Conservation (phyloP, 2,888 invertebrate genomes). For the Hydropsyche betteni region DNA sequence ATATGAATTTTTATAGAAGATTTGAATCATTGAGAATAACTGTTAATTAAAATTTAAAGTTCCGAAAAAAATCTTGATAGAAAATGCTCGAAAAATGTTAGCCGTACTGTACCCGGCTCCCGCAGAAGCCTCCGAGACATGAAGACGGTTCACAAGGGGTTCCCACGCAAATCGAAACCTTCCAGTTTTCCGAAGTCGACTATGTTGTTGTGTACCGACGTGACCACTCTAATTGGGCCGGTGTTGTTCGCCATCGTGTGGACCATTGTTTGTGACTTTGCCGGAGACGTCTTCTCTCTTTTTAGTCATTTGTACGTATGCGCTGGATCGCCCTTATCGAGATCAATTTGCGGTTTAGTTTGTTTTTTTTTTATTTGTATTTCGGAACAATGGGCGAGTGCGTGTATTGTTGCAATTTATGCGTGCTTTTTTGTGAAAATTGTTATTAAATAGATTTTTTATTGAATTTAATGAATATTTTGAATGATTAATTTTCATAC, state of each 20-base stretch:
- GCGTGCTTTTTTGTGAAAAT: no score
- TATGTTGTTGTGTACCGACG: conserved; percentile 37
- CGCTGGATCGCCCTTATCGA: neutral
- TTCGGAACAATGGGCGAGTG: conserved; percentile 1
- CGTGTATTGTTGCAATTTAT: neutral
- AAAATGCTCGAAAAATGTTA: neutral
- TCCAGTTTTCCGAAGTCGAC: conserved; percentile 35
- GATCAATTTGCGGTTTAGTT: conserved; percentile 10
- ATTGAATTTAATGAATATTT: no score
- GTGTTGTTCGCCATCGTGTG: conserved; percentile 32
- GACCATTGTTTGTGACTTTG: conserved; percentile 19
- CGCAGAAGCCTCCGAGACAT: no score
- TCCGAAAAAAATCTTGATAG: no score
- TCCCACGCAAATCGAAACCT: conserved; percentile 46
- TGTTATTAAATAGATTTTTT: no score
- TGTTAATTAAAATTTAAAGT: no score
- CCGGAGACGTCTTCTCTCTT: conserved; percentile 27
- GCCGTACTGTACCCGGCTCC: neutral
- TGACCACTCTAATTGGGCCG: conserved; percentile 49
- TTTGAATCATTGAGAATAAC: no score
- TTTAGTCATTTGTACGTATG: conserved; percentile 18
- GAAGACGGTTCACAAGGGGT: neutral
- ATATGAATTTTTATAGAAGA: no score
- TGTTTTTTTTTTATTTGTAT: no score
- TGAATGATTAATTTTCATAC: no score